These are phyloP conservation scores for Melieria crassipennis DNA, from an alignment of 2,888 invertebrate species.

Conservation along the genomic window DNA sequence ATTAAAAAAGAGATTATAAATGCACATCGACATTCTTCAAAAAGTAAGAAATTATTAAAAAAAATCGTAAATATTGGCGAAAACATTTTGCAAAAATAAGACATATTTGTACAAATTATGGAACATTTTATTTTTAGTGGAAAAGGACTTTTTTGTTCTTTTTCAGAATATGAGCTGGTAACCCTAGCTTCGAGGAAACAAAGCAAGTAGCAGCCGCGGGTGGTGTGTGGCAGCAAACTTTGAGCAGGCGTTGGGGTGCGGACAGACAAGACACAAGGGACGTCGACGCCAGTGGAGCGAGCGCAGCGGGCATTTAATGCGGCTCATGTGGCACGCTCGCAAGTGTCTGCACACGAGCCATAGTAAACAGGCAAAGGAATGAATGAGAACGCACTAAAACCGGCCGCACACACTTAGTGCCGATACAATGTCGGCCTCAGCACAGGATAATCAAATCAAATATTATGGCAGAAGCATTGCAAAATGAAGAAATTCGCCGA, in stretches of 20 bases:
- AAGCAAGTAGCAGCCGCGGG: neutral
- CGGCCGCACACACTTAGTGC: neutral
- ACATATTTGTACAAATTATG: too few species aligned
- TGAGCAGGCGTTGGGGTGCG: neutral
- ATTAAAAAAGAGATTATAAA: too few species aligned
- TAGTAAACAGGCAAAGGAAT: slow-evolving; percentile 15
- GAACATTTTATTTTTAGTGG: too few species aligned
- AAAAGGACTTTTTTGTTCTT: too few species aligned
- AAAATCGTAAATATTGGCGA: too few species aligned
- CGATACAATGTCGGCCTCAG: slow-evolving; percentile 43
- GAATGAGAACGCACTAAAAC: slow-evolving; percentile 30
- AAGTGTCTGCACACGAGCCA: slow-evolving; percentile 1
- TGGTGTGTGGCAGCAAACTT: neutral
- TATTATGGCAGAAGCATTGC: slow-evolving; percentile 57
- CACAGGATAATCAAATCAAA: slow-evolving; percentile 59
- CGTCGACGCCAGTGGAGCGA: neutral
- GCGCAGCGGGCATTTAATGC: slow-evolving; percentile 11
- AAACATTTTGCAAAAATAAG: too few species aligned
- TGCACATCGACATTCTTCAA: too few species aligned
- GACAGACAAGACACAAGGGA: neutral
- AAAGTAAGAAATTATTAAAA: too few species aligned
- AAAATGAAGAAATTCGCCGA: slow-evolving; percentile 19
- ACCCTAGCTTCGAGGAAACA: neutral
- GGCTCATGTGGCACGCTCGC: slow-evolving; percentile 26
- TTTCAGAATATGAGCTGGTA: too few species aligned